Evolutionary conservation across 2,113 vertebrate genomes (phyloP), one percentile per base, ranked within the genome.

Genomic region (Porphyrio hochstetteri): DNA sequence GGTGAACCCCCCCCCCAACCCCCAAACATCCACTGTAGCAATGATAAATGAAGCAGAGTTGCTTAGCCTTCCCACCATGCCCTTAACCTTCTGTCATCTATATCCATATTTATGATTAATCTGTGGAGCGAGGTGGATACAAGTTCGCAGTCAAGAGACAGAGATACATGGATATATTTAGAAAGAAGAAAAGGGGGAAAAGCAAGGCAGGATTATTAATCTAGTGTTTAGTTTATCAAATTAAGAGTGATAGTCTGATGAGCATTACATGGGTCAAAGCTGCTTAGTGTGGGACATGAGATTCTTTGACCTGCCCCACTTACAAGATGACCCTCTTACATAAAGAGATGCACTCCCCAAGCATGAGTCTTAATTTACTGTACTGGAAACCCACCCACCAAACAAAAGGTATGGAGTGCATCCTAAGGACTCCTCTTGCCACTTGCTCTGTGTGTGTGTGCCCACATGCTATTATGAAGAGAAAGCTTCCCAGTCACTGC

Each of bases 51-150:
- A 91, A 87, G 46, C 5, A 0, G 61, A 87, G 42, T 57, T 87
- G 27, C 86, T 94, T n/a, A 78, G 83, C 75, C 71, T 94, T 83
- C 76, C 87, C 5, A 4, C 82, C 57, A 33, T 94, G 84, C 65
- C 89, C 88, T 96, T 94, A 90, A 88, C 93, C 95, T 96, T 84
- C 93, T 86, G 69, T 84, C 86, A 86, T 88, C 74, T 91, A 70
- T 81, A 94, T 91, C 80, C 92, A 95, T 93, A 97, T 97, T 93
- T 96, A 97, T 96, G 94, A 96, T 88, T 93, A 84, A 88, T 96
- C 91, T 95, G 11, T 76, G 69, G 84, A 94, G 87, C 46, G 9
- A 92, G 75, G 88, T 76, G 83, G 78, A 84, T 88, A 74, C 42
- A 75, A 71, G 36, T 92, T 92, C 9, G 0, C 85, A 96, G 91